A percentile compares a stretch with the other conserved stretches of the same genome.
Conservation (phyloP, 2,797 vertebrate species). For the Alosa sapidissima region DNA sequence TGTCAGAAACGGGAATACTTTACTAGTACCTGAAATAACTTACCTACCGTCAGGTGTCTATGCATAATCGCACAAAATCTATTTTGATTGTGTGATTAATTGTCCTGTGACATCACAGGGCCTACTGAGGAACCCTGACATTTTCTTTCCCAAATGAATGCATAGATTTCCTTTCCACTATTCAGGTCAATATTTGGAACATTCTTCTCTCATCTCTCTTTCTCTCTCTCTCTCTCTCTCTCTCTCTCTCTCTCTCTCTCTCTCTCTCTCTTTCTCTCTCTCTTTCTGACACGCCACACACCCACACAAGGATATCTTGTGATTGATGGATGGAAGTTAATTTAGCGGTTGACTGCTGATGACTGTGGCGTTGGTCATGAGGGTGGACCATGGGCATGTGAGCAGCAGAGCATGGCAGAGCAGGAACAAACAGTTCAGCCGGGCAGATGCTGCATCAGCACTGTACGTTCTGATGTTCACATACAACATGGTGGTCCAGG, state of each 20-base stretch:
- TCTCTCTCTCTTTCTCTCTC: no score
- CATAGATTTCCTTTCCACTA: constrained; percentile 1
- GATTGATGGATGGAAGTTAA: constrained; percentile 14
- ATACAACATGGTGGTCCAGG: background rate
- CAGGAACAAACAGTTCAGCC: background rate
- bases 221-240: no score
- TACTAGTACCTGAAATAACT: background rate
- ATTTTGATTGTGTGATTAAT: background rate
- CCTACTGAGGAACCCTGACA: background rate
- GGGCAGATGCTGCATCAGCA: background rate
- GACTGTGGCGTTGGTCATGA: background rate
- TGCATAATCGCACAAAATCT: background rate
- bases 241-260: background rate
- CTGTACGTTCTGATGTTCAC: background rate
- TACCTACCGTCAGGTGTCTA: background rate
- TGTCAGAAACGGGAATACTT: background rate
- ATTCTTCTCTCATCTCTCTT: background rate
- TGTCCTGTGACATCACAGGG: background rate
- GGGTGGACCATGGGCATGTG: background rate
- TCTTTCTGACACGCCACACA: background rate
- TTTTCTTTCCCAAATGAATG: background rate
- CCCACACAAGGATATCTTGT: constrained; percentile 16
- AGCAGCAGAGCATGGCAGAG: background rate
- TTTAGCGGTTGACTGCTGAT: background rate
- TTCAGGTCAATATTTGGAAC: background rate